phyloP scores from a whole-genome alignment of 2,888 invertebrate species.

The Peribatodes rhomboidaria region DNA sequence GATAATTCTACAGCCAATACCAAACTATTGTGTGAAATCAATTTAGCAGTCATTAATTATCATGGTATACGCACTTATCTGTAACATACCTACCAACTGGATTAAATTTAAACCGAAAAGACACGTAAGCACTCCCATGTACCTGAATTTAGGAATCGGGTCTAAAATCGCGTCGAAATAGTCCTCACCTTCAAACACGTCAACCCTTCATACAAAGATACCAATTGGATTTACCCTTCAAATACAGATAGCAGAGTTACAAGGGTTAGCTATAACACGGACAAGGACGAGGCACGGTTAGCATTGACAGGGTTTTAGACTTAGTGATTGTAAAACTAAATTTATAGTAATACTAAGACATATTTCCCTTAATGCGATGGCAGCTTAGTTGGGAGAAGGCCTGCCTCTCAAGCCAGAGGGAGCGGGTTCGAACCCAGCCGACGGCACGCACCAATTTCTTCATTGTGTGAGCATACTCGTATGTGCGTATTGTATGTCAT shows the following conservation, averaged over 20 bases:
- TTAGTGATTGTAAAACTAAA: neutral
- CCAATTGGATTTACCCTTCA: slow-evolving; percentile 41
- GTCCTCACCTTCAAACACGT: slow-evolving; percentile 22
- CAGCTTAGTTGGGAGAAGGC: too few relatives aligned
- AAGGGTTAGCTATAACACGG: slow-evolving; percentile 40
- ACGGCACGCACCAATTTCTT: too few relatives aligned
- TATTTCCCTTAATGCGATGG: too few relatives aligned
- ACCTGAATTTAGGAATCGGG: slow-evolving; percentile 7
- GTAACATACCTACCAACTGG: neutral
- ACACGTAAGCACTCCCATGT: slow-evolving; percentile 1
- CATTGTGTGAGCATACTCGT: too few relatives aligned
- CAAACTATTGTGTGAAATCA: too few relatives aligned
- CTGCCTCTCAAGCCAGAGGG: too few relatives aligned
- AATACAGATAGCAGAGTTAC: slow-evolving; percentile 41
- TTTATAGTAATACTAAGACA: too few relatives aligned
- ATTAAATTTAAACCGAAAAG: neutral
- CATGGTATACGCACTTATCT: too few relatives aligned
- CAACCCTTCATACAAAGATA: slow-evolving; percentile 32
- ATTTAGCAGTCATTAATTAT: neutral
- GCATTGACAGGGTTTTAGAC: neutral
- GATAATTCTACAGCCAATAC: too few relatives aligned
- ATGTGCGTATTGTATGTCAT: too few relatives aligned
- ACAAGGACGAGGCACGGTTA: slow-evolving; percentile 17
- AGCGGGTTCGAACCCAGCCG: too few relatives aligned
- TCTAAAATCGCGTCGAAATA: slow-evolving; percentile 19